phyloP scores from a whole-genome alignment of 2,797 vertebrate species.

The Myripristis murdjan region DNA sequence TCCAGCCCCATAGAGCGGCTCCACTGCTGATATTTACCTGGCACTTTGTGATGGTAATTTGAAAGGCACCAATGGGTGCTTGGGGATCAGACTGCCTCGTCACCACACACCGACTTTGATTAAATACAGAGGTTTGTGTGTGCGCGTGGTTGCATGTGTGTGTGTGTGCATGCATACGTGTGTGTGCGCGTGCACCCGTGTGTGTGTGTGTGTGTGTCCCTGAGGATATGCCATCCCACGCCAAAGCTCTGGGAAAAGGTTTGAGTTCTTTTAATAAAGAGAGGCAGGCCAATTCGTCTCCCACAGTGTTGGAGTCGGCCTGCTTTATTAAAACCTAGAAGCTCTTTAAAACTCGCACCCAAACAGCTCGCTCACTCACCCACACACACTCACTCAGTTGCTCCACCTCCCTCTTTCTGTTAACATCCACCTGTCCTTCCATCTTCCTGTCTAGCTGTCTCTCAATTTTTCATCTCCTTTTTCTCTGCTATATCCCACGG shows the following conservation, averaged over 20 bases:
- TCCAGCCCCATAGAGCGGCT: constrained; percentile 23
- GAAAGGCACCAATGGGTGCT: constrained; percentile 44
- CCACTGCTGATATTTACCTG: constrained; percentile 54
- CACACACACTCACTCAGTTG: not conserved
- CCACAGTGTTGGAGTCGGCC: constrained; percentile 12
- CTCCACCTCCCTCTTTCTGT: not conserved
- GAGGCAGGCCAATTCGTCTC: constrained; percentile 33
- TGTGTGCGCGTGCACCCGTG: too few species aligned
- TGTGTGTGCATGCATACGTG: not conserved
- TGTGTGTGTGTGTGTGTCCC: not conserved
- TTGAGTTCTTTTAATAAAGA: constrained; percentile 73
- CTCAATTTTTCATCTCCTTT: too few species aligned
- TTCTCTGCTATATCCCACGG: not conserved
- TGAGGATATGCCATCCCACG: constrained; percentile 43
- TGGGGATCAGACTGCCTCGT: constrained; percentile 43
- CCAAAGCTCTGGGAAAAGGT: constrained; percentile 52
- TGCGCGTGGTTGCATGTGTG: constrained; percentile 5
- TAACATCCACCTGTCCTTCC: not conserved
- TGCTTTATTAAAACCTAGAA: constrained; percentile 61
- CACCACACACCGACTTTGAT: constrained; percentile 56
- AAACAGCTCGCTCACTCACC: constrained; percentile 4
- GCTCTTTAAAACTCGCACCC: constrained; percentile 26
- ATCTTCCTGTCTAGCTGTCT: not conserved
- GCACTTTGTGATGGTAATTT: constrained; percentile 57
- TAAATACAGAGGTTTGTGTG: constrained; percentile 43